These are phyloP conservation scores for Peromyscus leucopus DNA, from an alignment of 2,113 vertebrate genomes.

Conservation along the genomic window DNA sequence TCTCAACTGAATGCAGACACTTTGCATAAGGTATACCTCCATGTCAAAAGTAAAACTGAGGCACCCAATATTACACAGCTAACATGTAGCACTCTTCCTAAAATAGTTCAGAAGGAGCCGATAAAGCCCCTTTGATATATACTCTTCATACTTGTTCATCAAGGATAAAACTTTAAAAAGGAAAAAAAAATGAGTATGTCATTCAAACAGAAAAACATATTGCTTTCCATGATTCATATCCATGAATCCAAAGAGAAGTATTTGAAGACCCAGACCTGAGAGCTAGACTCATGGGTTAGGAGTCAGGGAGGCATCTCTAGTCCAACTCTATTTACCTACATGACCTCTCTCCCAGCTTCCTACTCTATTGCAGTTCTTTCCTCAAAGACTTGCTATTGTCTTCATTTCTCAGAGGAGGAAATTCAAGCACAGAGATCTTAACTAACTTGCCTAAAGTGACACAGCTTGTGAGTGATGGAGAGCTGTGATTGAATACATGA, in stretches of 20 bases:
- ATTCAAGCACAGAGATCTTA: background rate
- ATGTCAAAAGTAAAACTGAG: background rate
- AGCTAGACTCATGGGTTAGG: background rate
- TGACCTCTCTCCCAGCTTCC: background rate
- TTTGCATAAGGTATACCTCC: background rate
- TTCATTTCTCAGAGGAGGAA: background rate
- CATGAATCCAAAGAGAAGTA: background rate
- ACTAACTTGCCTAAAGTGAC: background rate
- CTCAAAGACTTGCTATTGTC: background rate
- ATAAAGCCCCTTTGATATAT: background rate
- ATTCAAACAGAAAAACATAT: background rate
- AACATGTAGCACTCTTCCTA: background rate
- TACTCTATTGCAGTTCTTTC: background rate
- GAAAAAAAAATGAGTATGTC: background rate
- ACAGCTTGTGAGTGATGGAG: background rate
- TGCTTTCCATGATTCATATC: background rate
- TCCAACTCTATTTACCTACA: background rate
- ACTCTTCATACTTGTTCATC: background rate
- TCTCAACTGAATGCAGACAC: slow-evolving; percentile 21
- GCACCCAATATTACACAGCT: background rate
- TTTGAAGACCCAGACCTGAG: background rate
- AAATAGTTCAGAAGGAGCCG: background rate
- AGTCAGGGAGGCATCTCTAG: fast-evolving
- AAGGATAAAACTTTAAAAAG: background rate
- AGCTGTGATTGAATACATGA: background rate